phyloP scores from a whole-genome alignment of 2,113 vertebrate genomes.

The Syngnathus scovelli region DNA sequence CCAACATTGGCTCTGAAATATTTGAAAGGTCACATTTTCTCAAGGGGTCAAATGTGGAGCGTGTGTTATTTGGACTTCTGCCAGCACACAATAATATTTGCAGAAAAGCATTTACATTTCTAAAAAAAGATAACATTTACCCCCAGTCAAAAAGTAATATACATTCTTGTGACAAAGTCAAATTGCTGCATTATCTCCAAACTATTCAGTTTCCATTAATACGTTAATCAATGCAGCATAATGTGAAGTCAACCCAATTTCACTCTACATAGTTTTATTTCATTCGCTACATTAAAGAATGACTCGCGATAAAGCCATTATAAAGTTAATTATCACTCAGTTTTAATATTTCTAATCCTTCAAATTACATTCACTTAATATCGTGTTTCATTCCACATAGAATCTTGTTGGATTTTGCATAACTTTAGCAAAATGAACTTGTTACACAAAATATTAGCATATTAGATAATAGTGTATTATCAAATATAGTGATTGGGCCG shows the following conservation, averaged over 20 bases:
- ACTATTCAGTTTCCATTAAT: neutral
- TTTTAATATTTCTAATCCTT: neutral
- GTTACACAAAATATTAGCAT: too few species aligned
- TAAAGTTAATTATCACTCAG: neutral
- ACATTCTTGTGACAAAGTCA: neutral
- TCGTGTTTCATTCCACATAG: too few species aligned
- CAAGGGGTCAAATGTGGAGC: too few species aligned
- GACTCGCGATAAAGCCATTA: too few species aligned
- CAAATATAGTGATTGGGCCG: constrained; percentile 19
- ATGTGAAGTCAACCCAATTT: neutral
- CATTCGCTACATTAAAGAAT: neutral
- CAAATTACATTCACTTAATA: neutral
- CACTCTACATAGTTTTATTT: neutral
- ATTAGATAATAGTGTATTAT: neutral
- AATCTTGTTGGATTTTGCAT: too few species aligned
- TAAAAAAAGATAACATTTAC: neutral
- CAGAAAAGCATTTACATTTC: too few species aligned
- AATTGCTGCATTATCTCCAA: neutral
- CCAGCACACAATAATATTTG: too few species aligned
- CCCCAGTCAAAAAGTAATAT: neutral
- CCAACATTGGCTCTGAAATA: neutral
- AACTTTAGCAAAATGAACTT: too few species aligned
- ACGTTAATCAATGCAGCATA: neutral
- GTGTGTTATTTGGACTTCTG: too few species aligned
- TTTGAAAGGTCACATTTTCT: neutral